Conservation (phyloP, 23 tunicate genomes). For the Ciona savignyi region DNA sequence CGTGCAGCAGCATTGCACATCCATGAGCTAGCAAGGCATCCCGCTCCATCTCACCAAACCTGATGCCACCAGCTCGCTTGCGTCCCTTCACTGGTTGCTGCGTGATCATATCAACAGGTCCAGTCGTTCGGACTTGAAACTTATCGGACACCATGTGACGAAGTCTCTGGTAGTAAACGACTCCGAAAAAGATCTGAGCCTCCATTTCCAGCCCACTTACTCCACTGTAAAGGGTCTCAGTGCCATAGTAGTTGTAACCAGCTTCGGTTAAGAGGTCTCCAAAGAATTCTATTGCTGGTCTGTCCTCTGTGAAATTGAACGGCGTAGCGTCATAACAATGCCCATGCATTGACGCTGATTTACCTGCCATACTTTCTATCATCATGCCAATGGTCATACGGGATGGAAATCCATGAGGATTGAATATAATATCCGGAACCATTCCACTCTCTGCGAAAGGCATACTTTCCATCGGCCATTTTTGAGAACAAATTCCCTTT, state of each 20-base stretch:
- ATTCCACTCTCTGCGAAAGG: slow-evolving; percentile 96
- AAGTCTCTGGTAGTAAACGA: slow-evolving; percentile 94
- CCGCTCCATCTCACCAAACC: slow-evolving; percentile 99
- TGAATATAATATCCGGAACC: slow-evolving; percentile 92
- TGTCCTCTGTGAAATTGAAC: slow-evolving; percentile 73
- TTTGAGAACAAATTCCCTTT: slow-evolving; percentile 91
- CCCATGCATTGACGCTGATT: slow-evolving; percentile 76
- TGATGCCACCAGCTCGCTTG: slow-evolving; percentile 82
- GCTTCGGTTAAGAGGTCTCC: slow-evolving; percentile 68
- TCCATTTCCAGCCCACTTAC: slow-evolving; percentile 83
- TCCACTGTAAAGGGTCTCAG: slow-evolving; percentile 88
- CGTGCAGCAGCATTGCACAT: slow-evolving; percentile 57
- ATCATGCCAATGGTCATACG: slow-evolving; percentile 99
- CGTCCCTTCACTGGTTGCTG: slow-evolving; percentile 96
- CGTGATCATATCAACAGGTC: slow-evolving; percentile 82
- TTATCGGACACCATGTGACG: slow-evolving; percentile 99
- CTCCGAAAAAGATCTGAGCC: slow-evolving; percentile 90
- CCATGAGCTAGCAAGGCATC: slow-evolving; percentile 96
- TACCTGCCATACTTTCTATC: slow-evolving; percentile 98
- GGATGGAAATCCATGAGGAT: slow-evolving; percentile 99
- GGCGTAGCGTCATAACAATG: slow-evolving; percentile 95
- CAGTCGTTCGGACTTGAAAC: slow-evolving; percentile 89
- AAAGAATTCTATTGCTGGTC: slow-evolving; percentile 85
- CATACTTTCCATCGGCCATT: slow-evolving; percentile 76
- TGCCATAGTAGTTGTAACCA: slow-evolving; percentile 91